phyloP scores from a whole-genome alignment of 2,797 vertebrate species.

The Coregonus suidteri region DNA sequence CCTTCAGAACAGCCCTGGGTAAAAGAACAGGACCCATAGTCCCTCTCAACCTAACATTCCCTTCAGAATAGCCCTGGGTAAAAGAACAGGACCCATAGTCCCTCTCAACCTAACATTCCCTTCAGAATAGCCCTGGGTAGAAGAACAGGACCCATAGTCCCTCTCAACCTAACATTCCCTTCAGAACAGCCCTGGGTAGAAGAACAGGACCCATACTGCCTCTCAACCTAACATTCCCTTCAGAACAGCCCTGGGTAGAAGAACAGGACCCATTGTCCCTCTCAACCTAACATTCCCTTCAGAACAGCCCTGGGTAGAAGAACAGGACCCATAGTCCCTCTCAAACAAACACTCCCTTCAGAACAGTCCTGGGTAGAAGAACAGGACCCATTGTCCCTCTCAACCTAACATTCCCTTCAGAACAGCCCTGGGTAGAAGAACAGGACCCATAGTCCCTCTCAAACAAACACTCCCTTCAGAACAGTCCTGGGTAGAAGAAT shows the following conservation, averaged over 20 bases:
- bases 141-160: conserved; percentile 39
- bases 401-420: conserved; percentile 53
- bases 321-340: conserved; percentile 37
- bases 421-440: conserved; percentile 51
- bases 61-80: conserved; percentile 50
- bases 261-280: conserved; percentile 30
- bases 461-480: conserved; percentile 40
- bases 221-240: conserved; percentile 29
- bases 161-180: conserved; percentile 49
- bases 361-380: conserved; percentile 52
- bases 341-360: conserved; percentile 33
- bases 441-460: conserved; percentile 28
- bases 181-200: conserved; percentile 48
- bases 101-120: conserved; percentile 27
- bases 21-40: conserved; percentile 46
- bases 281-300: conserved; percentile 52
- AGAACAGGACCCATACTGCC: conserved; percentile 41
- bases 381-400: conserved; percentile 22
- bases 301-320: conserved; percentile 49
- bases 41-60: conserved; percentile 18
- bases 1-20: conserved; percentile 53
- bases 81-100: conserved; percentile 44
- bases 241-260: conserved; percentile 51
- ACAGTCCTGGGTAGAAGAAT: conserved; percentile 51
- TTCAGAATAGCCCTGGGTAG: conserved; percentile 47